Conservation (phyloP, 1,140 invertebrate genomes). For the Yoshiicerus persimilis region DNA sequence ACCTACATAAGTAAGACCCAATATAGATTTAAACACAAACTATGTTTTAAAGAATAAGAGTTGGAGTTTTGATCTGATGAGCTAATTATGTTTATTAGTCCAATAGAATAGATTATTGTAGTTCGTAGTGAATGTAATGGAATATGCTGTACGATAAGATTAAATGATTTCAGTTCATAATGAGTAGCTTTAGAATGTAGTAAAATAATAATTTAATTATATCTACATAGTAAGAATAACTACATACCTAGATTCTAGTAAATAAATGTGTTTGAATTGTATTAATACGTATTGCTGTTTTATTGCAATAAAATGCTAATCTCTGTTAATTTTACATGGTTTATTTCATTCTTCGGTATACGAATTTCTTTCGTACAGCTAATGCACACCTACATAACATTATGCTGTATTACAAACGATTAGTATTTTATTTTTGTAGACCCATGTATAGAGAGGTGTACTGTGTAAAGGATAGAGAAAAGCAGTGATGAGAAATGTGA, state of each 20-base stretch:
- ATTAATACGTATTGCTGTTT: background rate
- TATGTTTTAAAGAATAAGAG: conserved; percentile 2
- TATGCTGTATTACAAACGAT: too few species aligned
- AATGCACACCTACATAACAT: too few species aligned
- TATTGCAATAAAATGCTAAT: conserved; percentile 18
- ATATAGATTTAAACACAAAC: background rate
- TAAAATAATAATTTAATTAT: background rate
- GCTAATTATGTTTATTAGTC: conserved; percentile 3
- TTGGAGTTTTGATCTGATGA: conserved; percentile 20
- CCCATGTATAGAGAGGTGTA: too few species aligned
- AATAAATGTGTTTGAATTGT: background rate
- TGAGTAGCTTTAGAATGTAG: background rate
- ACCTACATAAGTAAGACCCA: background rate
- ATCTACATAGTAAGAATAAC: background rate
- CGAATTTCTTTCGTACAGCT: too few species aligned
- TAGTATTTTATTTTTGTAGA: too few species aligned
- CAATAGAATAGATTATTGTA: background rate
- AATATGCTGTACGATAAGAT: background rate
- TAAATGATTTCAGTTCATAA: background rate
- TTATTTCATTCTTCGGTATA: background rate
- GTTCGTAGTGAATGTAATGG: background rate
- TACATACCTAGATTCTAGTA: background rate
- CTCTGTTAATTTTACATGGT: background rate
- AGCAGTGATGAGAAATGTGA: too few species aligned
- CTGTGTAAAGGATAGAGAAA: too few species aligned